A percentile compares a stretch with the other conserved stretches of the same genome.
phyloP scores from a whole-genome alignment of 2,888 invertebrate species.

The Tachystola acroxantha region DNA sequence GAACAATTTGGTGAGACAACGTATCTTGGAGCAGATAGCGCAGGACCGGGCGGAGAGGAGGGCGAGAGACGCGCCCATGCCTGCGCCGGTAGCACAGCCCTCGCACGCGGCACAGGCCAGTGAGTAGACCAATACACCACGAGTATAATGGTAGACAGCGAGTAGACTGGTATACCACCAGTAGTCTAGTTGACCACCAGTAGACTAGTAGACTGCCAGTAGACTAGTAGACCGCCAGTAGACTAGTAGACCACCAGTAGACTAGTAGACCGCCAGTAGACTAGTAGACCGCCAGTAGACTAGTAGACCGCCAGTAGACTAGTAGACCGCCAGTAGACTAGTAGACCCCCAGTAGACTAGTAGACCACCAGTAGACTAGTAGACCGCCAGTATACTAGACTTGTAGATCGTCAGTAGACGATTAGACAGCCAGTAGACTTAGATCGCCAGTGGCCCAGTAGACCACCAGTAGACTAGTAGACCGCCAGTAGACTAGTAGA shows the following conservation, averaged over 20 bases:
- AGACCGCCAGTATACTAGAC: neutral
- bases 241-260: neutral
- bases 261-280: neutral
- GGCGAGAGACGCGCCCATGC: constrained; percentile 25
- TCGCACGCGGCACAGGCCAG: constrained; percentile 17
- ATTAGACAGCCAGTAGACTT: neutral
- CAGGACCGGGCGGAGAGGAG: constrained; percentile 87
- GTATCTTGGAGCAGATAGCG: constrained; percentile 89
- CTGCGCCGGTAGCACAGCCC: constrained; percentile 4
- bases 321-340: neutral
- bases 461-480: neutral
- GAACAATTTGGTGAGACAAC: constrained; percentile 85
- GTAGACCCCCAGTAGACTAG: neutral
- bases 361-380: neutral
- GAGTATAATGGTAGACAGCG: neutral
- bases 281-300: neutral
- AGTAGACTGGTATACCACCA: neutral
- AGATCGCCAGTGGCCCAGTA: neutral
- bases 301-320: neutral
- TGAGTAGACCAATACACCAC: constrained; percentile 17
- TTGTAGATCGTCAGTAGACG: neutral
- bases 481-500: neutral
- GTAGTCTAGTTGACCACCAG: neutral
- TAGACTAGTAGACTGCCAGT: neutral
- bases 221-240: neutral